Percentiles rank a stretch among this genome's conserved stretches.
Conservation (phyloP, 2,888 invertebrate genomes). For the Noctua janthina region DNA sequence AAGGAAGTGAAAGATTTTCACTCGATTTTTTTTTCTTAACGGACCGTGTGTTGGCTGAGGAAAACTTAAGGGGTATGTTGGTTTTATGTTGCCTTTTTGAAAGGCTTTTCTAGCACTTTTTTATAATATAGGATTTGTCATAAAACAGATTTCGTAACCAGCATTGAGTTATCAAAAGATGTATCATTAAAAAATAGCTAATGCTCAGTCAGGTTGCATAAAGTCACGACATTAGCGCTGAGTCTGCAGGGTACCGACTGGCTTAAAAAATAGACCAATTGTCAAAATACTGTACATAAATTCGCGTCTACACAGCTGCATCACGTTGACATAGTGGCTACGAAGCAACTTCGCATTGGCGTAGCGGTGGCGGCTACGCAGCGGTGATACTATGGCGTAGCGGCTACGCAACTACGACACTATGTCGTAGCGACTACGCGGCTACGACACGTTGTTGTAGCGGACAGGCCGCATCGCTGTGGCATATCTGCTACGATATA, state of each 20-base stretch:
- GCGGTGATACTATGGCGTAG: no score
- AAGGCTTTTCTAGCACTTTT: not conserved
- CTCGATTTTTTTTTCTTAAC: constrained; percentile 66
- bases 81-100: not conserved
- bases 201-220: no score
- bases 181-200: no score
- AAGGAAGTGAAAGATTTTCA: constrained; percentile 72
- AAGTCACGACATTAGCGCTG: no score
- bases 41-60: constrained; percentile 44
- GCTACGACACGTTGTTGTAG: not conserved
- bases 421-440: not conserved
- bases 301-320: not conserved
- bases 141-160: not conserved
- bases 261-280: not conserved
- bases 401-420: not conserved
- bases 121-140: not conserved
- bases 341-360: not conserved
- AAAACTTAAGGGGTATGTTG: constrained; percentile 18
- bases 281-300: not conserved
- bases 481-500: not conserved
- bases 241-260: not conserved
- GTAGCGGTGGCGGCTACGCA: not conserved
- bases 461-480: not conserved
- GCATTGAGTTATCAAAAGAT: no score
- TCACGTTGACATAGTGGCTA: not conserved